phyloP scores from a whole-genome alignment of 2,888 invertebrate genomes.

The Glaucopsyche alexis region DNA sequence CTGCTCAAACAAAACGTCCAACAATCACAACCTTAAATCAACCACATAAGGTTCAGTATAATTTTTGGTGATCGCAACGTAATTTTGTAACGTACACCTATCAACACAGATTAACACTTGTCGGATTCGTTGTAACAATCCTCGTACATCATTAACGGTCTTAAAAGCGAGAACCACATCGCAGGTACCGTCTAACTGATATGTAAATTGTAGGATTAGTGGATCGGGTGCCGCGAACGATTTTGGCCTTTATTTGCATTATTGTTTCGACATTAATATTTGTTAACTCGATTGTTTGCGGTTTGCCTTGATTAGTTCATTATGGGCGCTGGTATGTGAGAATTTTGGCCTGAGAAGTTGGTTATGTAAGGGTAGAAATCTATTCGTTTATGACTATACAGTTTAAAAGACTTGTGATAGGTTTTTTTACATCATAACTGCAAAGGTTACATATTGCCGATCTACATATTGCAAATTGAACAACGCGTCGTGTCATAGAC shows the following conservation, averaged over 20 bases:
- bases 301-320: neutral
- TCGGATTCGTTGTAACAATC: conserved; percentile 35
- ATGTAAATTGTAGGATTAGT: conserved; percentile 35
- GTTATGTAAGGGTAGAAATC: conserved; percentile 10
- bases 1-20: neutral
- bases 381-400: neutral
- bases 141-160: conserved; percentile 35
- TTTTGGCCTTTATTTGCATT: conserved; percentile 26
- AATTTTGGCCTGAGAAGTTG: neutral
- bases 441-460: neutral
- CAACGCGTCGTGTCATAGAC: too few relatives aligned
- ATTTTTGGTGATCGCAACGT: neutral
- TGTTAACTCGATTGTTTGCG: neutral
- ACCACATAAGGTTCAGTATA: neutral
- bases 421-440: neutral
- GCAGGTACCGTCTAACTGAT: conserved; percentile 37
- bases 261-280: neutral
- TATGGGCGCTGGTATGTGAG: neutral
- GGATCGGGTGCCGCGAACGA: conserved; percentile 30
- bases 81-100: conserved; percentile 29
- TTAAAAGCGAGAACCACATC: conserved; percentile 37
- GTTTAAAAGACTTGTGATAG: neutral
- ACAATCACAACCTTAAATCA: neutral
- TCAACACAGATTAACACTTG: conserved; percentile 35
- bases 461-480: neutral